Base-by-base conservation (phyloP, 2,888 invertebrate species). In the Eupithecia inturbata region DNA sequence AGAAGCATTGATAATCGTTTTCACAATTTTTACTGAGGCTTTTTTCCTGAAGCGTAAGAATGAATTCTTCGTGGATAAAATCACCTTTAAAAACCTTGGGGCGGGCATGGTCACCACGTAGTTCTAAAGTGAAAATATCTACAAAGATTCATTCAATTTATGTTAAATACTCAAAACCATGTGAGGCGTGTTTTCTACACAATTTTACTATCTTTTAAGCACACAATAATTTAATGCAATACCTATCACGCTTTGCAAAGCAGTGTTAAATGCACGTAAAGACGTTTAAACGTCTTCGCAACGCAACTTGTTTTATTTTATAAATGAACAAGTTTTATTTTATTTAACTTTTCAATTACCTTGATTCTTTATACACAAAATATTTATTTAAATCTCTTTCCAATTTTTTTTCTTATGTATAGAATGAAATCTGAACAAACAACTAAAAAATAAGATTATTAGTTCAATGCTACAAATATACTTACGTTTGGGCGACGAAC, bases 241-340 rank as follows among this genome's bases (percentile, higher is more conserved):
- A 82, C 82, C 77, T 82, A 87, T 92, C 91, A 92, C 93, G 92
- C 92, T 93, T 91, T 87, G 93, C 93, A 83, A 94, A 94, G 94
- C 94, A 84, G 87, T 90, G 93, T 93, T 93, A 93, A 84, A 68
- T 89, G 93, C 93, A 84, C 75, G 77, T 78, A 64, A 70, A 76
- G 26, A 71, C 68, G 66, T 73, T 73, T 53, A 66, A 31, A n/a
- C n/a, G n/a, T n/a, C n/a, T n/a, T n/a, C n/a, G n/a, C n/a, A n/a
- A 68, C 49, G 49, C 62, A 63, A 26, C 26, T 57, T 14, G 14
- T 26, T 57, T 26, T 53, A 45, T 69, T 39, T 5, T 36, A 22
- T 49, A 31, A 31, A 72, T 69, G 45, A 67, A 49, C 10, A 31
- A 45, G 33, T 70, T 72, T 53, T 39, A 16, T 57, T 57, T 57